Evolutionary conservation across 1,140 invertebrate species (phyloP).

Genomic region (Aphis craccivora): DNA sequence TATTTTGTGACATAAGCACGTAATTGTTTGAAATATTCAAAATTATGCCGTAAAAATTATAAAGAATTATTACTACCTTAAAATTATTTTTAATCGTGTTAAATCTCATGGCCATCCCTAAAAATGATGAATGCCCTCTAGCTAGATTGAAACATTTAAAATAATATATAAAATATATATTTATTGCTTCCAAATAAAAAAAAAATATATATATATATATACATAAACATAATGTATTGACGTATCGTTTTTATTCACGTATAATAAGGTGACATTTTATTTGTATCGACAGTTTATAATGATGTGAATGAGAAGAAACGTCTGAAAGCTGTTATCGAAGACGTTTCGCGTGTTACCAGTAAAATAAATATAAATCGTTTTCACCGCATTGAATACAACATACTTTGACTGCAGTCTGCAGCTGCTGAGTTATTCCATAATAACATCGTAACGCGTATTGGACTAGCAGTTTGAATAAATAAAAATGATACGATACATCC

Average conservation of each 20-base stretch:
- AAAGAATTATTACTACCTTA: background rate
- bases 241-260: background rate
- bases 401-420: background rate
- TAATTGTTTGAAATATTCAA: background rate
- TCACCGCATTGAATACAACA: background rate
- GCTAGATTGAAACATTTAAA: background rate
- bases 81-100: background rate
- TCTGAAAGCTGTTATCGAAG: background rate
- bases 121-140: background rate
- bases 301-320: background rate
- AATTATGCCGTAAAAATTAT: background rate
- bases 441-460: background rate
- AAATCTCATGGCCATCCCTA: background rate
- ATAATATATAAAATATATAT: too few relatives aligned
- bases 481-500: background rate
- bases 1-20: background rate
- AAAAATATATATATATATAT: too few relatives aligned
- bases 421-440: background rate
- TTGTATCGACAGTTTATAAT: background rate
- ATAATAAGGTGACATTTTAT: slow-evolving; percentile 18
- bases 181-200: background rate
- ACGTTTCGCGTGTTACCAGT: background rate
- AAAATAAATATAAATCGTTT: slow-evolving; percentile 6
- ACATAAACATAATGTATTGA: too few relatives aligned
- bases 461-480: background rate